Base-by-base conservation (phyloP, 1,140 invertebrate species). In the Leptinotarsa lineolata region DNA sequence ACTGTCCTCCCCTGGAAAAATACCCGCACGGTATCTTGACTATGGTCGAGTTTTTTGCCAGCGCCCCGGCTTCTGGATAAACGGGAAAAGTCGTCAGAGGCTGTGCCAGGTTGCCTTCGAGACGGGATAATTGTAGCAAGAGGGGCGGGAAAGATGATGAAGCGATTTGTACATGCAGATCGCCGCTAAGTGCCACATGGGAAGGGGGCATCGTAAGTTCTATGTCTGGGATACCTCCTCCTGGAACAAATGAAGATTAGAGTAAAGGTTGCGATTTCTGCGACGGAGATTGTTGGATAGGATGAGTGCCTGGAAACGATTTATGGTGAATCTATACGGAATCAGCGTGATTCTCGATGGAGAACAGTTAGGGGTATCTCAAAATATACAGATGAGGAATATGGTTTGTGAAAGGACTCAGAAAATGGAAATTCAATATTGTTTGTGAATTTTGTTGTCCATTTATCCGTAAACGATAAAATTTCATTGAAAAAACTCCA, bases 1-100 rank as follows among this genome's bases (percentile, higher is more conserved):
- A 83, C 64, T 87, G 86, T 24, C 91, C 91, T 18, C 90, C 91
- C 77, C 88, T 86, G 24, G 90, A 88, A 81, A 92, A 91, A 75
- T 91, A 89, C 4, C 90, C 91, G 77, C 91, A 92, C 3, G 91
- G 91, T 72, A 92, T 84, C 12, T 88, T 88, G 74, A 91, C 85
- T 22, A 85, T 79, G 11, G 84, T 84, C 6, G 73, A 74, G 72
- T 84, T 85, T 64, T 78, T 75, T 11, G 77, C 70, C 5, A 80
- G 69, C 11, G 80, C 77, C 11, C 78, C 73, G n/a, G 81, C 81
- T 67, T 84, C 80, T 24, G 83, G 83, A 71, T 81, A 77, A 21
- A 85, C 80, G 16, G 79, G 81, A 66, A 85, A 81, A 8, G 83
- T 84, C 18, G 83, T 83, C 24, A 86, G 75, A 12, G 82, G 74